Percentiles rank a stretch among this genome's conserved stretches.
Conservation (phyloP, 2,113 vertebrate genomes). For the Oryzias celebensis region DNA sequence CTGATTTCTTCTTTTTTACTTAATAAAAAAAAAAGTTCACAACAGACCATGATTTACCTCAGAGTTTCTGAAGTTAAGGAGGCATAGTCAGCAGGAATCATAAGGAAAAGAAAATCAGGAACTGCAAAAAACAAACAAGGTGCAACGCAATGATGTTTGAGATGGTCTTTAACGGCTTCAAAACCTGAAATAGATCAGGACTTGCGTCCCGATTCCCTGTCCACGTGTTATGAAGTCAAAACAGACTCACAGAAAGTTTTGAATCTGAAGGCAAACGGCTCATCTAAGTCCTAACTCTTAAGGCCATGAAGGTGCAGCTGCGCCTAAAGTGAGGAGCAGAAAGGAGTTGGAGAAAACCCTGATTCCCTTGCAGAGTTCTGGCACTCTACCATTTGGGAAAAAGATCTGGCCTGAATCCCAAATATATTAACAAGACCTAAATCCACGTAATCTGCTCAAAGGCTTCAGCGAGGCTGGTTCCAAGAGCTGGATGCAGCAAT, state of each 20-base stretch:
- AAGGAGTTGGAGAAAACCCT: constrained; percentile 16
- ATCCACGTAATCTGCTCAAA: constrained; percentile 51
- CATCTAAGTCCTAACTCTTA: constrained; percentile 45
- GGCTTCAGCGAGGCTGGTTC: constrained; percentile 41
- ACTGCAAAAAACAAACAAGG: too few relatives aligned
- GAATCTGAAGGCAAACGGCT: constrained; percentile 58
- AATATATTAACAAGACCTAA: constrained; percentile 31
- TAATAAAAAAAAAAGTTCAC: constrained; percentile 15
- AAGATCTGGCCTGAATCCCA: constrained; percentile 30
- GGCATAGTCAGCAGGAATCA: constrained; percentile 55
- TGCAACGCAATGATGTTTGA: not conserved
- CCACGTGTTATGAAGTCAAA: constrained; percentile 27
- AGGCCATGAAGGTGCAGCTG: constrained; percentile 65
- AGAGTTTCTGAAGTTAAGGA: constrained; percentile 36
- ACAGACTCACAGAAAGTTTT: constrained; percentile 17
- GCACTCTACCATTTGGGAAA: constrained; percentile 13
- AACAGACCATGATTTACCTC: constrained; percentile 1
- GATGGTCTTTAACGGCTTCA: not conserved
- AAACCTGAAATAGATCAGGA: constrained; percentile 36
- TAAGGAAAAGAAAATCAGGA: constrained; percentile 23
- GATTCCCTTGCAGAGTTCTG: constrained; percentile 23
- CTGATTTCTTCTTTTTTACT: not conserved
- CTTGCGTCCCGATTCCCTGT: constrained; percentile 19
- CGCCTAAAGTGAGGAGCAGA: constrained; percentile 38
- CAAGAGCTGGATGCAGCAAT: constrained; percentile 42